Evolutionary conservation across 2,888 invertebrate genomes (phyloP).

Genomic region (Apocheima hispidaria): DNA sequence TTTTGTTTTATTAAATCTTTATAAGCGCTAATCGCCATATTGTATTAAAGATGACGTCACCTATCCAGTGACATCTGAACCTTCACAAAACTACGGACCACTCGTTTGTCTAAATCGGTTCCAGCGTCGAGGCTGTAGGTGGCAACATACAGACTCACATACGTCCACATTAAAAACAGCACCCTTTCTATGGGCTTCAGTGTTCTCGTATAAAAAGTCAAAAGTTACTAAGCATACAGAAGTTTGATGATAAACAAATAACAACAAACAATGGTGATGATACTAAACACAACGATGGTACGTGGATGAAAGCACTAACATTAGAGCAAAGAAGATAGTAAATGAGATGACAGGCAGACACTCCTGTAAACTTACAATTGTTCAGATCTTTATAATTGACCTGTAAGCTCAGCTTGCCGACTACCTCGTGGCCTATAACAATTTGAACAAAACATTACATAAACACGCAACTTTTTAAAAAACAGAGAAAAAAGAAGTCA

Average conservation of each 20-base stretch:
- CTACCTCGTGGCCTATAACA: slow-evolving; percentile 73
- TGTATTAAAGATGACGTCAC: no score
- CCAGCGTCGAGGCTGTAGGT: no score
- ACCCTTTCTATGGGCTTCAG: no score
- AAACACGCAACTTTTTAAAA: slow-evolving; percentile 8
- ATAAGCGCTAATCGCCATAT: no score
- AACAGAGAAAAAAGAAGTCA: not conserved
- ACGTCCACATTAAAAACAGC: no score
- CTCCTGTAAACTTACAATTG: slow-evolving; percentile 58
- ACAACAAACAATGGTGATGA: slow-evolving; percentile 4
- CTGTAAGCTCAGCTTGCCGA: slow-evolving; percentile 74
- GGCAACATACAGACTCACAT: no score
- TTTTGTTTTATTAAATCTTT: no score
- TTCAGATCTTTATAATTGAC: slow-evolving; percentile 63
- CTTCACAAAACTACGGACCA: no score
- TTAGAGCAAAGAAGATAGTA: slow-evolving; percentile 9
- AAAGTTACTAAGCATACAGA: not conserved
- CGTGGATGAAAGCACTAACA: slow-evolving; percentile 29
- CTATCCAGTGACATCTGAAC: no score
- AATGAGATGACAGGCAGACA: slow-evolving; percentile 25
- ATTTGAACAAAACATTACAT: slow-evolving; percentile 36
- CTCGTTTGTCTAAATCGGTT: no score
- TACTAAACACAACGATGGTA: slow-evolving; percentile 20
- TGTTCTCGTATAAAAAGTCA: no score
- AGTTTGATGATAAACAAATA: not conserved